Evolutionary conservation across 2,113 vertebrate genomes (phyloP).

Genomic region (Rattus rattus): DNA sequence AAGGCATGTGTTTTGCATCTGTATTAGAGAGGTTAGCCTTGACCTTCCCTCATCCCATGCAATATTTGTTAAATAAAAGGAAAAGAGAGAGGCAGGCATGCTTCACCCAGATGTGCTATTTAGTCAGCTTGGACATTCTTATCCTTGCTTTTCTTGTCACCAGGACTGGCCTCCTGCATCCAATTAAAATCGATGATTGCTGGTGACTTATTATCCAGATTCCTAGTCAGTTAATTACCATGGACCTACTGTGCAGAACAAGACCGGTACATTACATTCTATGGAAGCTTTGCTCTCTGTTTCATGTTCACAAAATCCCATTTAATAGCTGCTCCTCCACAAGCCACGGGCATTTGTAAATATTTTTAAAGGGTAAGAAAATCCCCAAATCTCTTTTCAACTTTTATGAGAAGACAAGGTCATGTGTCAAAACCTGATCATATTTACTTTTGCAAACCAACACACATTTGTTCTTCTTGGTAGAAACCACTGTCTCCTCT

Average conservation of each 20-base stretch:
- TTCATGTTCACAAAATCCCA: constrained; percentile 46
- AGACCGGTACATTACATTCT: not conserved
- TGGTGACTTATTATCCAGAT: constrained; percentile 73
- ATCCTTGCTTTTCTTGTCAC: constrained; percentile 61
- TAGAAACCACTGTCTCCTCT: not conserved
- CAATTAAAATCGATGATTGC: constrained; percentile 75
- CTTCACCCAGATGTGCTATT: constrained; percentile 83
- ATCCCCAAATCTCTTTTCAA: constrained; percentile 24
- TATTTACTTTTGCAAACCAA: constrained; percentile 8
- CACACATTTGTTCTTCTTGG: not conserved
- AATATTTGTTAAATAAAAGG: constrained; percentile 84
- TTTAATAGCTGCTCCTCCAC: constrained; percentile 22
- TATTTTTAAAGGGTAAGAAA: constrained; percentile 24
- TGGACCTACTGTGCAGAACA: constrained; percentile 49
- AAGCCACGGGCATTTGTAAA: not conserved
- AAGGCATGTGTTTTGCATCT: constrained; percentile 86
- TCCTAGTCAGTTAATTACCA: constrained; percentile 68
- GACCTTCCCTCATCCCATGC: constrained; percentile 84
- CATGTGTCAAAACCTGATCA: not conserved
- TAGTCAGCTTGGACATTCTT: constrained; percentile 79
- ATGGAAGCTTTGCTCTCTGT: constrained; percentile 6
- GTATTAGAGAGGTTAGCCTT: constrained; percentile 75
- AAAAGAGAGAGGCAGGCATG: constrained; percentile 73
- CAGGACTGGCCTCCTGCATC: constrained; percentile 64
- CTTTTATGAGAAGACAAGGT: constrained; percentile 38